Percentiles rank a stretch among this genome's conserved stretches.
Conservation (phyloP, 2,797 vertebrate species). For the Coluber constrictor region DNA sequence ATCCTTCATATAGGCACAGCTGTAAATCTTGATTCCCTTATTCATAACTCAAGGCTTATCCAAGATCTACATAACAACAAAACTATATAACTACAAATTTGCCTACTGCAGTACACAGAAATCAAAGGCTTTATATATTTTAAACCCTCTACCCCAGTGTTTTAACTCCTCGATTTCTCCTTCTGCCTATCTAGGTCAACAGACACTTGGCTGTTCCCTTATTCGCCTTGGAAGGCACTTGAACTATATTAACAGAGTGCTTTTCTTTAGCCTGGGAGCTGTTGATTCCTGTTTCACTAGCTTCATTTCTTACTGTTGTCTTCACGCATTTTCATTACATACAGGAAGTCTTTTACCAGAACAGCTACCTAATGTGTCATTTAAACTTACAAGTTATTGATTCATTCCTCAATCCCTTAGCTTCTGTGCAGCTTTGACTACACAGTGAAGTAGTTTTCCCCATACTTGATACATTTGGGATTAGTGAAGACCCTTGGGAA, state of each 20-base stretch:
- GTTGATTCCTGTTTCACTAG: not conserved
- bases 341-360: not conserved
- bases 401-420: not conserved
- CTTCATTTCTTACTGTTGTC: not conserved
- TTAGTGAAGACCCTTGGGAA: not conserved
- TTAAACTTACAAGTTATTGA: not conserved
- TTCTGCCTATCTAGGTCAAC: not conserved
- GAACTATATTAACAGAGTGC: not conserved
- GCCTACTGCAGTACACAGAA: not conserved
- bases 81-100: not conserved
- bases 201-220: not conserved
- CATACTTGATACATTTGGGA: not conserved
- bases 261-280: not conserved
- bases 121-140: not conserved
- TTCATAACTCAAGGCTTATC: not conserved
- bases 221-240: not conserved
- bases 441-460: not conserved
- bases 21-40: not conserved
- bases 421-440: not conserved
- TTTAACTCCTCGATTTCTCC: not conserved
- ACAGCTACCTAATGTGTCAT: not conserved
- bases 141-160: not conserved
- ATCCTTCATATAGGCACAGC: not conserved
- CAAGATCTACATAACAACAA: not conserved
- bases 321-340: not conserved